phyloP scores from a whole-genome alignment of 2,888 invertebrate species.

The Sympetrum striolatum region DNA sequence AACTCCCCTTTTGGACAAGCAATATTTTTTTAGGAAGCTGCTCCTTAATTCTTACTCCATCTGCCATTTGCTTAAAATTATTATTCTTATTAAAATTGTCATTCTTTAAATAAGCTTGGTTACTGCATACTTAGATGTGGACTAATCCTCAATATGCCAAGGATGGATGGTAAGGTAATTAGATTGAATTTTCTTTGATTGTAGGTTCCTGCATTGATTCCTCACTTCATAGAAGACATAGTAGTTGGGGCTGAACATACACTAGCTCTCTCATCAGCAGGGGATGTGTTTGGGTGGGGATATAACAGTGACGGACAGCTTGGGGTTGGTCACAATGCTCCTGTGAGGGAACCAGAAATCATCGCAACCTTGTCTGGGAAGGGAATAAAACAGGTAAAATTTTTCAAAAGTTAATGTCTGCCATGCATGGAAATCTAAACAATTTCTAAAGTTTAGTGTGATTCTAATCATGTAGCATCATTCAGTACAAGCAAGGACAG shows the following conservation, averaged over 20 bases:
- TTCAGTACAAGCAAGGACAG: not conserved
- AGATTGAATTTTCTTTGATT: not conserved
- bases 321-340: conserved; percentile 65
- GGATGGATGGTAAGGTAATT: too few relatives aligned
- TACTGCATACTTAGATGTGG: too few relatives aligned
- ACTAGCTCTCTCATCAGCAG: conserved; percentile 64
- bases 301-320: conserved; percentile 69
- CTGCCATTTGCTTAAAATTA: too few relatives aligned
- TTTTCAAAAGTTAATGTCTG: not conserved
- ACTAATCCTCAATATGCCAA: too few relatives aligned
- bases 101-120: too few relatives aligned
- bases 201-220: conserved; percentile 60
- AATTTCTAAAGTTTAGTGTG: too few relatives aligned
- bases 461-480: not conserved
- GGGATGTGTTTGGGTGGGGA: conserved; percentile 70
- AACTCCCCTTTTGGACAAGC: too few relatives aligned
- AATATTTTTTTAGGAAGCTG: too few relatives aligned
- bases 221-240: conserved; percentile 65
- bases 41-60: too few relatives aligned
- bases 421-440: too few relatives aligned
- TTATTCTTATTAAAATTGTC: too few relatives aligned
- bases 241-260: conserved; percentile 70
- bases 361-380: conserved; percentile 63
- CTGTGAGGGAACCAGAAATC: conserved; percentile 65
- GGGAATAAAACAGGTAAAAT: conserved; percentile 62